These are phyloP conservation scores for Stegodyphus mimosarum DNA, from an alignment of 1,140 invertebrate species.

Conservation along the genomic window DNA sequence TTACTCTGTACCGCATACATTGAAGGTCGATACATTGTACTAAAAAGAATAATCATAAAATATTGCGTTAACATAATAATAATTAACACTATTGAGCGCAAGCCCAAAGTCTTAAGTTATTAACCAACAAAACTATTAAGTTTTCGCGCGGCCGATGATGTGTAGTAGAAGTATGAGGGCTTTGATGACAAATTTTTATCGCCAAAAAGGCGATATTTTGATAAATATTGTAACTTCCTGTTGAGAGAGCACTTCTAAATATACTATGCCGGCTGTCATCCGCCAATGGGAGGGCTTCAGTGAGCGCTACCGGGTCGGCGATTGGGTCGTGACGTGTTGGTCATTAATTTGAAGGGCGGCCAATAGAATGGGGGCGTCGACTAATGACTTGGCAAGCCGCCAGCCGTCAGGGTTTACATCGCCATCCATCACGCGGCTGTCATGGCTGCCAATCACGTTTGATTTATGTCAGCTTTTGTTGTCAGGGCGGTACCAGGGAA, in stretches of 20 bases:
- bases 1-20: too few relatives aligned
- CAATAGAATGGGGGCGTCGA: constrained; percentile 42
- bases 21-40: too few relatives aligned
- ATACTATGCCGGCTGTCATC: constrained; percentile 1
- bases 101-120: too few relatives aligned
- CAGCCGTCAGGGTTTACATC: constrained; percentile 50
- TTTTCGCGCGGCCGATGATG: too few relatives aligned
- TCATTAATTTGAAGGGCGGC: constrained; percentile 53
- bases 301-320: constrained; percentile 16
- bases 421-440: constrained; percentile 60
- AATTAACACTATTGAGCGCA: too few relatives aligned
- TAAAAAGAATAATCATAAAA: too few relatives aligned
- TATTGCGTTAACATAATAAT: too few relatives aligned
- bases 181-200: too few relatives aligned
- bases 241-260: not conserved
- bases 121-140: too few relatives aligned
- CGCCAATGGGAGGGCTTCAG: constrained; percentile 21
- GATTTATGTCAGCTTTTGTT: constrained; percentile 62
- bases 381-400: constrained; percentile 61
- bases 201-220: constrained; percentile 15
- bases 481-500: constrained; percentile 40
- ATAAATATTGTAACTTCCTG: not conserved
- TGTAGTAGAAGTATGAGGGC: too few relatives aligned
- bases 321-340: constrained; percentile 48
- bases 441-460: constrained; percentile 62